Evolutionary conservation across 2,888 invertebrate genomes (phyloP).

Genomic region (Leptothorax acervorum): DNA sequence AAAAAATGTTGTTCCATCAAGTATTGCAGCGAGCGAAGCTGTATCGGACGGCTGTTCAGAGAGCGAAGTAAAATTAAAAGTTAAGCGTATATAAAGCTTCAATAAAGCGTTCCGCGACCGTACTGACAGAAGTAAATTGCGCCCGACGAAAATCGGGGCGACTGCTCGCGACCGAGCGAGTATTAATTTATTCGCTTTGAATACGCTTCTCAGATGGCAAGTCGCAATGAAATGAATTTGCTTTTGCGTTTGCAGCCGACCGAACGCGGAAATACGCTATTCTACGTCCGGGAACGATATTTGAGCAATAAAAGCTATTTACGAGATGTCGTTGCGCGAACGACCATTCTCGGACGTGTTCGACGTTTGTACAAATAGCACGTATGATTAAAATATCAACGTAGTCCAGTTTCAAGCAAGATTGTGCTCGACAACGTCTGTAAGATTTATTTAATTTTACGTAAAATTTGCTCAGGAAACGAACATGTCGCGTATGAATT

Average conservation of each 20-base stretch:
- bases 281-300: constrained; percentile 25
- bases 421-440: background rate
- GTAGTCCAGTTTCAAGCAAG: background rate
- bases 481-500: background rate
- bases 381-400: constrained; percentile 18
- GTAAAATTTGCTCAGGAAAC: background rate
- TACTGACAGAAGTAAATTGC: constrained; percentile 50
- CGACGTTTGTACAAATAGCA: background rate
- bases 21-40: background rate
- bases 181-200: constrained; percentile 56
- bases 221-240: constrained; percentile 46
- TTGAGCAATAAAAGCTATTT: constrained; percentile 50
- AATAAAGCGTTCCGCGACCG: constrained; percentile 37
- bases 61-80: constrained; percentile 42
- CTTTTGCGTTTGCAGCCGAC: constrained; percentile 17
- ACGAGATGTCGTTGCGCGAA: constrained; percentile 21
- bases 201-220: constrained; percentile 51
- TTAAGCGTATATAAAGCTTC: constrained; percentile 51
- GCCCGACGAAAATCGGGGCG: constrained; percentile 42
- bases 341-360: background rate
- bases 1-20: constrained; percentile 38
- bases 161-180: constrained; percentile 26
- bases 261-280: constrained; percentile 10
- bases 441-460: background rate
- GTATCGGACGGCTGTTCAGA: constrained; percentile 17